Evolutionary conservation across 2,113 vertebrate species (phyloP), one percentile per base, ranked within the genome.

Genomic region (Himantopus leucocephalus): DNA sequence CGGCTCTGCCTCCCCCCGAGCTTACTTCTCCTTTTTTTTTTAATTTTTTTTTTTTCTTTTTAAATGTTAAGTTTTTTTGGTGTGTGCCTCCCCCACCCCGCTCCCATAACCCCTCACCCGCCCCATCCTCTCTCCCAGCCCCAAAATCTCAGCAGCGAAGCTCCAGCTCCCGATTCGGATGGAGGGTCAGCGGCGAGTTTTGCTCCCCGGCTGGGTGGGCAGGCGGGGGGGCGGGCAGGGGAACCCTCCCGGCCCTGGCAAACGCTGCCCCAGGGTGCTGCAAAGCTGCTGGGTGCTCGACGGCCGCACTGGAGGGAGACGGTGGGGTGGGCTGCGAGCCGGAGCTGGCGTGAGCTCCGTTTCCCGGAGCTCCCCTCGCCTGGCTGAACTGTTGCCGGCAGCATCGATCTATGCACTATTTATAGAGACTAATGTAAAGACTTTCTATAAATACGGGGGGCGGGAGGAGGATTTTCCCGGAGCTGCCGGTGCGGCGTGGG

Each of bases 1-100:
- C 93, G 98, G 98, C 97, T 92, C 86, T 60, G 92, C 79, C 74
- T 66, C 35, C 26, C 34, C 91, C 85, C 11, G 8, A 55, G 35
- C 67, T 90, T 89, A 62, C 86, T 88, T 94, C 64, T 72, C 75
- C 73, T 48, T 23, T 12, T 4, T 20, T 18, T 15, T 35, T 35
- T n/a, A n/a, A n/a, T n/a, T n/a, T n/a, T n/a, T n/a, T n/a, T n/a
- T n/a, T n/a, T n/a, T n/a, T n/a, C n/a, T n/a, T n/a, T n/a, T n/a
- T n/a, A n/a, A n/a, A n/a, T n/a, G n/a, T n/a, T n/a, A n/a, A n/a
- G n/a, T n/a, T n/a, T n/a, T n/a, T n/a, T n/a, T n/a, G n/a, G n/a
- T 94, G 86, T 94, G 94, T 86, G 72, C 56, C 71, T 60, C 75
- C 41, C 75, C 2, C 5, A 9, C 5, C 17, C 59, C 0, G 0